phyloP scores from a whole-genome alignment of 2,888 invertebrate genomes.

The Eledona agricola region DNA sequence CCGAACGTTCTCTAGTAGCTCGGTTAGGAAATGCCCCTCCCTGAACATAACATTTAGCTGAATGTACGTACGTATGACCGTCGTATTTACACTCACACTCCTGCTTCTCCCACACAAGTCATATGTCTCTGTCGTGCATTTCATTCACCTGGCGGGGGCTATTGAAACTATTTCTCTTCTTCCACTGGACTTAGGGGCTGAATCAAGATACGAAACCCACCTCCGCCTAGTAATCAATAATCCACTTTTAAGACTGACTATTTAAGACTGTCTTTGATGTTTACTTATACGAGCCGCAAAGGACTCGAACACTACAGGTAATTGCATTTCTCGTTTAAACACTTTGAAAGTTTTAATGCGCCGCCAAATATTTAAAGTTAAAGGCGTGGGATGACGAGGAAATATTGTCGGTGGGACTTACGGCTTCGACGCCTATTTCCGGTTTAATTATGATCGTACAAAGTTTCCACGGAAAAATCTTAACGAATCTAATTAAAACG shows the following conservation, averaged over 20 bases:
- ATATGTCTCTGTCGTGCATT: conserved; percentile 56
- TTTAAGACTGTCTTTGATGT: conserved; percentile 37
- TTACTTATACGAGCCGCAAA: conserved; percentile 14
- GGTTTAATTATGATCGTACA: no score
- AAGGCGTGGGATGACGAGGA: no score
- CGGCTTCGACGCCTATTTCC: no score
- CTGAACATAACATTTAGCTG: conserved; percentile 76
- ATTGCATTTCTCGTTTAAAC: no score
- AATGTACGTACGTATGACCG: conserved; percentile 59
- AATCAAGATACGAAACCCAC: conserved; percentile 39
- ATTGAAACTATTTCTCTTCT: conserved; percentile 44
- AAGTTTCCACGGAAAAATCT: no score
- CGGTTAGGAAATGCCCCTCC: conserved; percentile 79
- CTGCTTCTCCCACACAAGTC: conserved; percentile 56
- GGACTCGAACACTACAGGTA: no score
- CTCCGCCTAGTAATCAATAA: conserved; percentile 28
- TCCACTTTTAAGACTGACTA: conserved; percentile 30
- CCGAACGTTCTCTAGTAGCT: conserved; percentile 67
- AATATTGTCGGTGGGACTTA: no score
- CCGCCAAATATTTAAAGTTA: no score
- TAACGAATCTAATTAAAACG: no score
- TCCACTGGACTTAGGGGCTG: conserved; percentile 22
- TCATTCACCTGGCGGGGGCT: conserved; percentile 62
- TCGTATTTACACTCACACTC: conserved; percentile 50
- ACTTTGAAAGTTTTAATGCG: no score